phyloP scores from a whole-genome alignment of 1,140 invertebrate species.

The Drosophila erecta region DNA sequence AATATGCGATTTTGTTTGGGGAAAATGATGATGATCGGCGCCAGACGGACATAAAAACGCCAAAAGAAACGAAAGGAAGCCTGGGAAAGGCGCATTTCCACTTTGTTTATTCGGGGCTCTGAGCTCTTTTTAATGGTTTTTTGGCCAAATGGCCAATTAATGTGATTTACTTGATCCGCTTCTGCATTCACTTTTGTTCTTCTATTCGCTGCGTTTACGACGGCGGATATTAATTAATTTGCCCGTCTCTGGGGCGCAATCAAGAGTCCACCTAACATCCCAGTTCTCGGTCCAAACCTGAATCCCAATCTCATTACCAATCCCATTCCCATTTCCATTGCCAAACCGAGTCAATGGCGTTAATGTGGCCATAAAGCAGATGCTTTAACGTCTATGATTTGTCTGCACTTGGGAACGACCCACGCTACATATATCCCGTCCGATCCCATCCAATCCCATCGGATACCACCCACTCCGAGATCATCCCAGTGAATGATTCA shows the following conservation, averaged over 20 bases:
- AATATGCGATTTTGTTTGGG: conserved; percentile 31
- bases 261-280: background rate
- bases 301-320: background rate
- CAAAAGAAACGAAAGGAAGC: conserved; percentile 12
- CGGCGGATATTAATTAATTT: conserved; percentile 62
- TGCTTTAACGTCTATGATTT: conserved; percentile 50
- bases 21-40: conserved; percentile 51
- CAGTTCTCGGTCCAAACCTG: background rate
- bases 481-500: conserved; percentile 59
- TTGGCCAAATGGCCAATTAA: conserved; percentile 47
- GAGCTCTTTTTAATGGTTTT: conserved; percentile 55
- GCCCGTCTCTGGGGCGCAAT: conserved; percentile 6
- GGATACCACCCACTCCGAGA: conserved; percentile 2
- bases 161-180: conserved; percentile 60
- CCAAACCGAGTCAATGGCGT: conserved; percentile 43
- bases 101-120: conserved; percentile 74
- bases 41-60: conserved; percentile 70
- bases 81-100: conserved; percentile 52
- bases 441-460: background rate
- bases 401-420: conserved; percentile 31
- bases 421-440: conserved; percentile 13
- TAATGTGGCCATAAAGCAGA: conserved; percentile 58
- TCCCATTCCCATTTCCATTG: too few species aligned
- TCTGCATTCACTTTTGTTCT: conserved; percentile 45
- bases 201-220: conserved; percentile 64